phyloP scores from a whole-genome alignment of 2,797 vertebrate genomes.

The Clarias fuscus region DNA sequence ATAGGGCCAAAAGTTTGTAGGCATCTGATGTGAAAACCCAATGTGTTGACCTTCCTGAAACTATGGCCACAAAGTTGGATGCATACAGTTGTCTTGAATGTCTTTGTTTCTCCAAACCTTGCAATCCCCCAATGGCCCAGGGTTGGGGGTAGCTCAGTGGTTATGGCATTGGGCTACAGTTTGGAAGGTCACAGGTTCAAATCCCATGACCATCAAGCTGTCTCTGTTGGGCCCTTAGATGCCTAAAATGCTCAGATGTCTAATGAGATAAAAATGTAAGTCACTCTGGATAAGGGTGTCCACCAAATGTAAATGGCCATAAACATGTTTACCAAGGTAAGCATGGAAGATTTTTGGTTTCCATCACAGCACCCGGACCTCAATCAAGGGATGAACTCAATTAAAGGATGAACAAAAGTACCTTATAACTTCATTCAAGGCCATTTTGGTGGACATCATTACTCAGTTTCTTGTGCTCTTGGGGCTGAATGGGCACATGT shows the following conservation, averaged over 20 bases:
- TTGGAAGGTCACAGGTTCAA: too few relatives aligned
- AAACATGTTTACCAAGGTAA: neutral
- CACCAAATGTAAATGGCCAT: neutral
- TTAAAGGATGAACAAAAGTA: neutral
- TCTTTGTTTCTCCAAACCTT: neutral
- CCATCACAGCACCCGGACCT: neutral
- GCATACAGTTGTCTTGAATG: neutral
- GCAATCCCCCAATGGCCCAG: neutral
- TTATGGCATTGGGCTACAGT: too few relatives aligned
- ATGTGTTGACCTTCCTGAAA: neutral
- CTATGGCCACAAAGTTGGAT: neutral
- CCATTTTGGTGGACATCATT: neutral
- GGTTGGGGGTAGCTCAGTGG: too few relatives aligned
- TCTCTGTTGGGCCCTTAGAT: too few relatives aligned
- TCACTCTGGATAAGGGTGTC: too few relatives aligned
- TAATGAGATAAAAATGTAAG: too few relatives aligned
- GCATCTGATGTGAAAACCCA: neutral
- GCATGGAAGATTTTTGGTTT: neutral
- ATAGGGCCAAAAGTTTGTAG: neutral
- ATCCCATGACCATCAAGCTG: too few relatives aligned
- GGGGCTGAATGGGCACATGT: neutral
- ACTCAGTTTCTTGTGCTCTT: neutral
- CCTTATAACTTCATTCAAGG: neutral
- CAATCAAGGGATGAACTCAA: neutral
- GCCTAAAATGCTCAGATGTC: too few relatives aligned